Evolutionary conservation across 2,888 invertebrate species (phyloP), one percentile per base, ranked within the genome.

Genomic region (Agrotis clavis): DNA sequence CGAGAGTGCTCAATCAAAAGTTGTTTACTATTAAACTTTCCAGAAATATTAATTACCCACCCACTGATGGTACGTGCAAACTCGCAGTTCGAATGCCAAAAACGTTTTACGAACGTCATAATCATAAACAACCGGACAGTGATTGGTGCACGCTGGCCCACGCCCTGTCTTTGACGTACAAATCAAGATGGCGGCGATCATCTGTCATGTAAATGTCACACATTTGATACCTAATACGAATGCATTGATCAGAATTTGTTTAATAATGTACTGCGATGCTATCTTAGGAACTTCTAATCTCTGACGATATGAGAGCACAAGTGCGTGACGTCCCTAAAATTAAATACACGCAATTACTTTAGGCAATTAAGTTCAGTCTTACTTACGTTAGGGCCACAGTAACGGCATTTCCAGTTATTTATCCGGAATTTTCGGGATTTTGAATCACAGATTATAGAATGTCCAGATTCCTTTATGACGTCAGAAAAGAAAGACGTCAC

Each of bases 11-110:
- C 41, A 41, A 41, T 41, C 41, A 41, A 41, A 41, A 41, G 14
- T 25, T 45, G 11, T 65, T 35, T 48, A 21, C 16, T 53, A 18
- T 41, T 41, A 41, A 41, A 14, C n/a, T 35, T 53, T 21, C 30
- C 4, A 71, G 53, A 71, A 64, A 48, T 71, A 51, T 59, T 25
- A 25, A 51, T 59, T 25, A 25, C 35, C 18, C 18, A 53, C 77
- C 25, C 19, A 59, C 51, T 6, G 13, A 25, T 48, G 5, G 19
- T 59, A 69, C 77, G 47, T 53, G 59, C 47, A 69, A 11, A n/a
- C 5, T 16, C n/a, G 57, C 50, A 57, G 57, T 14, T 53, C n/a
- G 1, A 21, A 30, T 78, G 75, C 75, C 75, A 75, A 78, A 64
- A 63, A n/a, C 14, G 19, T 57, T 57, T 5, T 4, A 57, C 4